Evolutionary conservation across 2,797 vertebrate species (phyloP).

Genomic region (Tiaroga cobitis): DNA sequence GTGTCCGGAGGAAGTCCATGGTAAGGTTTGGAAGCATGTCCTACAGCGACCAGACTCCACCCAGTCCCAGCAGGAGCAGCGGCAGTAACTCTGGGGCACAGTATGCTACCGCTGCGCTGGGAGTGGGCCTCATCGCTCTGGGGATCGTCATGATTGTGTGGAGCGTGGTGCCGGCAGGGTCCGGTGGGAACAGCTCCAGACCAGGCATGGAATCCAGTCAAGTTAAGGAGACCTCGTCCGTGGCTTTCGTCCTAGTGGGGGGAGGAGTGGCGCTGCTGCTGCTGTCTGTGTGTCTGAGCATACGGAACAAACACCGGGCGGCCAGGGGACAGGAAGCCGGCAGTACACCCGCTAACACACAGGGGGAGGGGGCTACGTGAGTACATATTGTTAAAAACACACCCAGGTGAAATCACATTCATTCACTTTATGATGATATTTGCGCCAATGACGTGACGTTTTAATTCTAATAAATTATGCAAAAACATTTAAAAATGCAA

Average conservation of each 20-base stretch:
- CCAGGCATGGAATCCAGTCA: slow-evolving; percentile 32
- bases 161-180: slow-evolving; percentile 85
- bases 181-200: slow-evolving; percentile 71
- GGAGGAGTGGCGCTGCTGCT: slow-evolving; percentile 87
- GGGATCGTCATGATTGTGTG: slow-evolving; percentile 96
- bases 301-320: slow-evolving; percentile 84
- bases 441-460: neutral
- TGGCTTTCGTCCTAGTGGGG: slow-evolving; percentile 90
- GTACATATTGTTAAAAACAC: slow-evolving; percentile 47
- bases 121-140: slow-evolving; percentile 90
- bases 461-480: neutral
- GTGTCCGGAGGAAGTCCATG: neutral
- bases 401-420: slow-evolving; percentile 4
- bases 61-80: slow-evolving; percentile 51
- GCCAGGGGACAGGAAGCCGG: slow-evolving; percentile 64
- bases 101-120: slow-evolving; percentile 92
- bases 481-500: neutral
- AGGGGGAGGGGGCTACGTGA: slow-evolving; percentile 70
- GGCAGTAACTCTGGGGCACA: slow-evolving; percentile 84
- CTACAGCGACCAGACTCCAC: slow-evolving; percentile 50
- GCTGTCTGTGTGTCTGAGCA: slow-evolving; percentile 87
- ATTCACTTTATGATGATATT: neutral
- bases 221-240: slow-evolving; percentile 84
- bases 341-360: slow-evolving; percentile 3
- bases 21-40: slow-evolving; percentile 57